phyloP scores from a whole-genome alignment of 2,113 vertebrate genomes.

The Otolemur garnettii region DNA sequence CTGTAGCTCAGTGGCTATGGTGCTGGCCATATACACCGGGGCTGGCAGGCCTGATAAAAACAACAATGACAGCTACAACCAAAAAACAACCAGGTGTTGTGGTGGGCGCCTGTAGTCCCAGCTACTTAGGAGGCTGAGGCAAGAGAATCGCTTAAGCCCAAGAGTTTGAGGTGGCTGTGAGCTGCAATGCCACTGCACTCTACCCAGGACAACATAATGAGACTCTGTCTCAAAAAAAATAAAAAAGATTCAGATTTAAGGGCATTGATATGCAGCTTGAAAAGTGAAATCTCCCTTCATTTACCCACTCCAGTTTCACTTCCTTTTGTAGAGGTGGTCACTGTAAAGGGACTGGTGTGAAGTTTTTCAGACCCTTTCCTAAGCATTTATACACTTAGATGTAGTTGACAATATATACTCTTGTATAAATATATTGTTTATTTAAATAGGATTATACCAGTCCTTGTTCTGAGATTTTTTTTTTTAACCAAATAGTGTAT shows the following conservation, averaged over 20 bases:
- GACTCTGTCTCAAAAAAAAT: no score
- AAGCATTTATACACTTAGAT: neutral
- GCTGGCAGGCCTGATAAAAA: no score
- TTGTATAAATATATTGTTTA: neutral
- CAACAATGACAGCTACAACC: no score
- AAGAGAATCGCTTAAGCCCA: no score
- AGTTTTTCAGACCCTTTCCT: neutral
- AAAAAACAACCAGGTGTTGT: no score
- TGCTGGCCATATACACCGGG: no score
- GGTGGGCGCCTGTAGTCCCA: no score
- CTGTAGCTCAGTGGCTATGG: no score
- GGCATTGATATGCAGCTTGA: neutral
- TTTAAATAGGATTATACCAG: neutral
- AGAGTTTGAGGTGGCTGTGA: no score
- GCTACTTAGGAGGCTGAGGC: no score
- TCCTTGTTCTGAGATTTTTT: neutral
- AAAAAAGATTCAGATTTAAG: neutral
- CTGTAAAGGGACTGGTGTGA: neutral
- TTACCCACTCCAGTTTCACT: neutral
- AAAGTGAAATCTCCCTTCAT: neutral
- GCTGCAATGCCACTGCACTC: no score
- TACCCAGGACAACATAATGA: no score
- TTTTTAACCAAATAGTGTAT: slow-evolving; percentile 2
- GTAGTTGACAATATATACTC: neutral
- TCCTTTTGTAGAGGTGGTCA: neutral